phyloP scores from a whole-genome alignment of 1,140 invertebrate species.

The Trypoxylus dichotomus region DNA sequence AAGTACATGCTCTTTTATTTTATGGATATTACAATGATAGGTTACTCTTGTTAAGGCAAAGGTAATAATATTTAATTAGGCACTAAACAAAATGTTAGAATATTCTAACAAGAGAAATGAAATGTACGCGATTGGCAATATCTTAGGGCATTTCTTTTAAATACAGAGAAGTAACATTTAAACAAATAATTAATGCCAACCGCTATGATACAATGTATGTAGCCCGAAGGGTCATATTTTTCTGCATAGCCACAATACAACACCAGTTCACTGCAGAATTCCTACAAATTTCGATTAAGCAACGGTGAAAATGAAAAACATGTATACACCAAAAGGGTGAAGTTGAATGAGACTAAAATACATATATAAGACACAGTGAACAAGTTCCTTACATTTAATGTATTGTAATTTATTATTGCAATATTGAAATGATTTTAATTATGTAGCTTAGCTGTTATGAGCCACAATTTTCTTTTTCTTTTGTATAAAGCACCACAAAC shows the following conservation, averaged over 20 bases:
- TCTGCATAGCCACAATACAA: neutral
- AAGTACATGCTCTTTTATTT: conserved; percentile 6
- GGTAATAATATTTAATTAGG: conserved; percentile 25
- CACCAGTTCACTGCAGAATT: conserved; percentile 20
- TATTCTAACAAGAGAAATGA: neutral
- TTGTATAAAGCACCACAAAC: conserved; percentile 28
- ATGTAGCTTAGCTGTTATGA: conserved; percentile 4
- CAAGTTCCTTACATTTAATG: conserved; percentile 21
- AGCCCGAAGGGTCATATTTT: neutral
- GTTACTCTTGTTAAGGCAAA: conserved; percentile 27
- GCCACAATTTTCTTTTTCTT: conserved; percentile 9
- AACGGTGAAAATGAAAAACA: conserved; percentile 15
- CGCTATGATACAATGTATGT: neutral
- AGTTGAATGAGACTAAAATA: conserved; percentile 9
- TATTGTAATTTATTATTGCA: conserved; percentile 25
- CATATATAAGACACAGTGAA: conserved; percentile 25
- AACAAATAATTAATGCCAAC: neutral
- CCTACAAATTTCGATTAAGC: conserved; percentile 2
- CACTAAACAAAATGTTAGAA: conserved; percentile 25
- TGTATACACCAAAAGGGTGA: conserved; percentile 19
- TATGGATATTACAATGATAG: neutral
- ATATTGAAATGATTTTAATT: conserved; percentile 23
- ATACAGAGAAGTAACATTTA: neutral
- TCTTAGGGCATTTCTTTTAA: neutral
- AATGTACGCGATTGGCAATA: conserved; percentile 10